phyloP scores from a whole-genome alignment of 2,888 invertebrate species.

The Apotomis capreana region DNA sequence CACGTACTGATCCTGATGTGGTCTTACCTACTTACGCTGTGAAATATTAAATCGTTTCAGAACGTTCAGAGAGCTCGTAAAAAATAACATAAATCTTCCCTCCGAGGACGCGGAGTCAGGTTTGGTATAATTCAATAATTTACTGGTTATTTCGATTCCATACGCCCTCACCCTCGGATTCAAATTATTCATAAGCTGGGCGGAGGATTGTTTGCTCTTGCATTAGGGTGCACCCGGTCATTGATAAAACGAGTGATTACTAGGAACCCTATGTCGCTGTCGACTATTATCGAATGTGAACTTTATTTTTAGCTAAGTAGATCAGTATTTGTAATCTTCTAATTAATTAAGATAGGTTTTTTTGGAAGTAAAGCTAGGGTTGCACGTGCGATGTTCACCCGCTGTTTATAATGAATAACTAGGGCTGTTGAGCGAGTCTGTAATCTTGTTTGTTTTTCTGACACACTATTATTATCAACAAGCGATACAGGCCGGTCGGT shows the following conservation, averaged over 20 bases:
- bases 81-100: constrained; percentile 41
- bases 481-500: constrained; percentile 10
- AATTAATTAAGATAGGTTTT: constrained; percentile 4
- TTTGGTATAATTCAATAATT: constrained; percentile 79
- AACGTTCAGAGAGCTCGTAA: constrained; percentile 35
- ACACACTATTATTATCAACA: constrained; percentile 43
- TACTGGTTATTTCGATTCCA: constrained; percentile 74
- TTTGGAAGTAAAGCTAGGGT: constrained; percentile 56
- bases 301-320: constrained; percentile 32
- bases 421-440: constrained; percentile 50
- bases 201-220: constrained; percentile 69
- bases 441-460: constrained; percentile 63
- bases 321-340: constrained; percentile 15
- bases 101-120: constrained; percentile 55
- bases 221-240: constrained; percentile 61
- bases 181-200: constrained; percentile 78
- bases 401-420: constrained; percentile 71
- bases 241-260: constrained; percentile 29
- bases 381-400: constrained; percentile 72
- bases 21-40: constrained; percentile 38
- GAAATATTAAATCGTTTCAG: constrained; percentile 40
- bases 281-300: constrained; percentile 12
- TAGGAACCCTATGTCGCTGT: constrained; percentile 17
- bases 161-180: constrained; percentile 64
- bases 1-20: constrained; percentile 30